phyloP scores from a whole-genome alignment of 2,888 invertebrate species.

The Lycocerus yunnanus region DNA sequence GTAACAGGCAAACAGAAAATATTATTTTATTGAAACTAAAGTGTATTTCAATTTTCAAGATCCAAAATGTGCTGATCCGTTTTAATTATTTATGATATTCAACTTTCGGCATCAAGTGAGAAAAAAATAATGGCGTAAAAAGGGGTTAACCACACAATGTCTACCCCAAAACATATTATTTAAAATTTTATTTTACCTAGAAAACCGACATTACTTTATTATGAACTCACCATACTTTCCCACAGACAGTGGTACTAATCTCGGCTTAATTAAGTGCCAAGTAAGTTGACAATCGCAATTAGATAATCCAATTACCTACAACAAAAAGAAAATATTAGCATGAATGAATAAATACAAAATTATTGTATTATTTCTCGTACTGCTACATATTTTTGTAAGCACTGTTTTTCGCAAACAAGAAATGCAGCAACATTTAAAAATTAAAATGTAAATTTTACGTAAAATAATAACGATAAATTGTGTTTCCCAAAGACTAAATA shows the following conservation, averaged over 20 bases:
- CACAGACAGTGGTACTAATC: background rate
- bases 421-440: background rate
- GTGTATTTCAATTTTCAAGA: no score
- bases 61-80: no score
- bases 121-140: no score
- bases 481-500: background rate
- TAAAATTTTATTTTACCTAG: no score
- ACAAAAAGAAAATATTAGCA: background rate
- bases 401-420: no score
- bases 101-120: no score
- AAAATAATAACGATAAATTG: background rate
- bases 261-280: background rate
- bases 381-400: background rate
- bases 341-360: background rate
- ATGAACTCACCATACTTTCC: background rate
- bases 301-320: background rate
- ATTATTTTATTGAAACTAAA: no score
- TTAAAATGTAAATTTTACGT: background rate
- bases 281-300: background rate
- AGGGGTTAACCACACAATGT: no score
- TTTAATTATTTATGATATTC: no score
- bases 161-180: no score
- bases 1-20: no score
- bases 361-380: background rate
- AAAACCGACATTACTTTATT: no score